These are phyloP conservation scores for Glaucidium brasilianum DNA, from an alignment of 2,113 vertebrate genomes.

Conservation along the genomic window DNA sequence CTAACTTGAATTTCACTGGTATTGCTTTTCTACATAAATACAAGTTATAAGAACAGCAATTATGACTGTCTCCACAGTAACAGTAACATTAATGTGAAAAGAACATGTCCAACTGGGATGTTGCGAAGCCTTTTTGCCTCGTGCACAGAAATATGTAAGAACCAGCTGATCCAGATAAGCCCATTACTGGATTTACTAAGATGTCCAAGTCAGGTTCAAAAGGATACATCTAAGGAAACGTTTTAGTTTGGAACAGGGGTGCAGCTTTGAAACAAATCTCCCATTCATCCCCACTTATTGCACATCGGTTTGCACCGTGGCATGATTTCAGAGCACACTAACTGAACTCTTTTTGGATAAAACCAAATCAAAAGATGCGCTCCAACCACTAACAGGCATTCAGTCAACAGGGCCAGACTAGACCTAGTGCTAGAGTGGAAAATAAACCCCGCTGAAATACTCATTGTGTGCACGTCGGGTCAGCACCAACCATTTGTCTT, in stretches of 20 bases:
- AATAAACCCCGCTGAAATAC: not conserved
- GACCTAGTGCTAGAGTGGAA: not conserved
- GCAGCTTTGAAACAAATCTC: not conserved
- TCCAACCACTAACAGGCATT: not conserved
- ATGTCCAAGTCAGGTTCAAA: not conserved
- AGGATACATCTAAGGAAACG: not conserved
- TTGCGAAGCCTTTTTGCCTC: not conserved
- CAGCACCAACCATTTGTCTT: not conserved
- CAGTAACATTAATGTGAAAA: not conserved
- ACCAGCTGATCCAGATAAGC: not conserved
- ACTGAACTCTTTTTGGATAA: not conserved
- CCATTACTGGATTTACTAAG: not conserved
- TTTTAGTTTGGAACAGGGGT: not conserved
- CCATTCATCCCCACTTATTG: not conserved
- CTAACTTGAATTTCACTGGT: not conserved
- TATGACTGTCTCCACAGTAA: not conserved
- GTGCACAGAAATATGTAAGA: not conserved
- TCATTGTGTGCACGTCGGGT: accelerated
- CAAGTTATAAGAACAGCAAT: not conserved
- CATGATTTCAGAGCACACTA: not conserved
- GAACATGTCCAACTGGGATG: not conserved
- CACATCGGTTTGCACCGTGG: not conserved
- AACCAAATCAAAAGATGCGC: not conserved
- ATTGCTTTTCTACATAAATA: constrained; percentile 14
- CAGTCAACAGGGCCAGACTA: accelerated